Conservation (phyloP, 2,888 invertebrate species). For the Neocrepidodera transversa region DNA sequence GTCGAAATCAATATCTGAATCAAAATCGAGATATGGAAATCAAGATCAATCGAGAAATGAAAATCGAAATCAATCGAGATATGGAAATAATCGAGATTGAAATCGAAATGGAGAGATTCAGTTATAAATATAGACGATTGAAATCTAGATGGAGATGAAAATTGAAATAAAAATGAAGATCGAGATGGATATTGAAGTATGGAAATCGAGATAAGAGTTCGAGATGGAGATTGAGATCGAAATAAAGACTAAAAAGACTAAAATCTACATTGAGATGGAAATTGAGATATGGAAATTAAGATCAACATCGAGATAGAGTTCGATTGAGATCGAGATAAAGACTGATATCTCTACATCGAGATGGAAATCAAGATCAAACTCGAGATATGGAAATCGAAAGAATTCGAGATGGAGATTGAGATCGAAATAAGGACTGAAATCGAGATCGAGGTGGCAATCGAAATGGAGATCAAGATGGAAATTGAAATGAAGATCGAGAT, state of each 20-base stretch:
- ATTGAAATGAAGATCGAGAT: background rate
- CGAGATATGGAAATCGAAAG: background rate
- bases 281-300: no score
- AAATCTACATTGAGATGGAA: no score
- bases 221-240: constrained; percentile 1
- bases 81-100: no score
- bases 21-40: no score
- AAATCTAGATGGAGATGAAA: background rate
- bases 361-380: background rate
- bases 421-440: background rate
- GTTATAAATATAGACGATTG: no score
- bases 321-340: background rate
- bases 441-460: background rate
- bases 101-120: no score
- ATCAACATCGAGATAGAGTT: no score
- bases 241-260: background rate
- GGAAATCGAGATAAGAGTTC: background rate
- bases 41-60: no score
- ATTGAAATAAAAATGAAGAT: background rate
- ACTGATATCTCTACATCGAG: background rate
- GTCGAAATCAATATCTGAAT: no score
- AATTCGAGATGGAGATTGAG: background rate
- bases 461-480: background rate
- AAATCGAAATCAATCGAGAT: no score
- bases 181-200: background rate